phyloP scores from a whole-genome alignment of 2,113 vertebrate genomes.

The Callionymus lyra region DNA sequence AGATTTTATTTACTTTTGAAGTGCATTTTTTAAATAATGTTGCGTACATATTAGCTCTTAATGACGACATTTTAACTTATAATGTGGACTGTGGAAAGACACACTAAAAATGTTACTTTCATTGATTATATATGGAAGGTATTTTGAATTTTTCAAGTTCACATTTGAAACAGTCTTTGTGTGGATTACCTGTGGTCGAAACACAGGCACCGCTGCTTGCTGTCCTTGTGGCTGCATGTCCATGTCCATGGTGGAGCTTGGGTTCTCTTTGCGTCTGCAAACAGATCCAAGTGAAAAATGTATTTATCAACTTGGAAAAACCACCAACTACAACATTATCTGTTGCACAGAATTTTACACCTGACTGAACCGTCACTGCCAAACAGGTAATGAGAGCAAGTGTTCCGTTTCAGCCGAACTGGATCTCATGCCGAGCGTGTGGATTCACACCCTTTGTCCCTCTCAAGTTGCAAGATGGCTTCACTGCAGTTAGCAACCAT shows the following conservation, averaged over 20 bases:
- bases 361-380: neutral
- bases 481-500: slow-evolving; percentile 1
- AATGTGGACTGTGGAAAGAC: too few relatives aligned
- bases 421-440: slow-evolving; percentile 21
- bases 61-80: too few relatives aligned
- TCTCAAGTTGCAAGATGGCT: slow-evolving; percentile 37
- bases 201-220: slow-evolving; percentile 75
- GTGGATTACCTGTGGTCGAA: slow-evolving; percentile 82
- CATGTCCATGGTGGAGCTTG: slow-evolving; percentile 82
- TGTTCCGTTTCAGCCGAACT: slow-evolving; percentile 36
- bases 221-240: slow-evolving; percentile 84
- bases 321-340: neutral
- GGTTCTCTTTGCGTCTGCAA: slow-evolving; percentile 71
- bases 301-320: neutral
- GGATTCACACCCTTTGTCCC: slow-evolving; percentile 39
- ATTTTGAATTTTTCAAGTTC: too few relatives aligned
- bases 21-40: too few relatives aligned
- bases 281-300: slow-evolving; percentile 31
- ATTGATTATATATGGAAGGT: too few relatives aligned
- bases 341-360: neutral
- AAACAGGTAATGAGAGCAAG: slow-evolving; percentile 5
- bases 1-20: too few relatives aligned
- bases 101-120: too few relatives aligned
- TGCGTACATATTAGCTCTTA: too few relatives aligned
- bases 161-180: too few relatives aligned